Base-by-base conservation (phyloP, 2,113 vertebrate species). In the Tiliqua scincoides region DNA sequence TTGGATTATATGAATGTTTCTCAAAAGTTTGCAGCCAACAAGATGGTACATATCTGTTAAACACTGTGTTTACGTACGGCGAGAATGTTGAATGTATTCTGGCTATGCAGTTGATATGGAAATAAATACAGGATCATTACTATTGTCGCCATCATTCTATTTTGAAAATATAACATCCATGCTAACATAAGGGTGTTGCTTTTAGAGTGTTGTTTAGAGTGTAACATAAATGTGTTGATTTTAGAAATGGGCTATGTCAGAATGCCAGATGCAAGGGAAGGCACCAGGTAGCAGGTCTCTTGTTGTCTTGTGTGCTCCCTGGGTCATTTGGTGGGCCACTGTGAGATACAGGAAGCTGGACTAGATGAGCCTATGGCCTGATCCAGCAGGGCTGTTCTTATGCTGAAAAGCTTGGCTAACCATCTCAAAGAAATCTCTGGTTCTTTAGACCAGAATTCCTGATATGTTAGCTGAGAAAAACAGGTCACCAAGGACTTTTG, bases 101-200 rank as follows among this genome's bases (percentile, higher is more conserved):
- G 85, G 89, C 89, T 91, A 93, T 94, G 91, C 25, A 90, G 89
- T 92, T 85, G 8, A 6, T 87, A 85, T 0, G 5, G 87, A 79
- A 93, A 93, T 87, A 94, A 93, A 84, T 79, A 0, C 30, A 90
- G 23, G 57, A 67, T 0, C 0, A 0, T 57, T n/a, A 79, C 35
- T 25, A 1, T 54, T 72, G 78, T 59, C 54, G 73, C 30, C 1
- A 12, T 80, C 72, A 68, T 72, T 85, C 71, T 74, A 59, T 79
- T 82, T 7, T 73, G 79, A 88, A 75, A 30, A 85, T 62, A 68
- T 75, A 6, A 78, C 57, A 35, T 25, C 20, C 20, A 59, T 12
- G 37, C 32, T 63, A 61, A 35, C 12, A 23, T 37, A 6, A 7
- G 3, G 5, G 83, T 90, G 87, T 61, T 27, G 10, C 9, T 78